These are phyloP conservation scores for Acropora tenuis DNA, from an alignment of 64 coral and sea anemone genomes.

Conservation along the genomic window DNA sequence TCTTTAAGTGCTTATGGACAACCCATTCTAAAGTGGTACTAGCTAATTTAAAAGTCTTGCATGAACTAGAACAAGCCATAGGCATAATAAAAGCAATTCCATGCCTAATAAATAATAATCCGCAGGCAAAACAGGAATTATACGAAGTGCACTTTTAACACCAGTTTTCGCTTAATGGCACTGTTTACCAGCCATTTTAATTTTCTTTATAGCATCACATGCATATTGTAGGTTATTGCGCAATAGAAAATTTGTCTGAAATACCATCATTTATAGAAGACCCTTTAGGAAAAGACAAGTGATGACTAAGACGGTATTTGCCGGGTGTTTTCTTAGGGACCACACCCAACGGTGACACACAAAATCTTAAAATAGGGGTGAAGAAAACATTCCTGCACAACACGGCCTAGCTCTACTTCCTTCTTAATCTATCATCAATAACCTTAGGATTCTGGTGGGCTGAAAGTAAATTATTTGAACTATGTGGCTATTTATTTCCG, in stretches of 20 bases:
- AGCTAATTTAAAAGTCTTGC: not conserved
- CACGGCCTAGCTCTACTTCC: not conserved
- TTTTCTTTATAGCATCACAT: not conserved
- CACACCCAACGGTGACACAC: not conserved
- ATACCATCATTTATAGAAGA: constrained; percentile 18
- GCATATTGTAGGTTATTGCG: not conserved
- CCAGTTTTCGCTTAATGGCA: constrained; percentile 19
- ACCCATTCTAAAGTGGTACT: constrained; percentile 12
- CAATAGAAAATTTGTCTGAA: not conserved
- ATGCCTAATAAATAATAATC: not conserved
- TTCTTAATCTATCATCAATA: not conserved
- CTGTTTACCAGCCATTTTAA: not conserved
- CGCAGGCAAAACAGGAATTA: not conserved
- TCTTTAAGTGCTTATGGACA: not conserved
- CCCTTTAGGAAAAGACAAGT: not conserved
- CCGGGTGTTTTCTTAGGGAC: constrained; percentile 2
- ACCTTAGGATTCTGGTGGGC: not conserved
- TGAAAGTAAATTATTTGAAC: not conserved
- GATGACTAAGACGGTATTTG: constrained; percentile 8
- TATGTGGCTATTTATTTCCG: not conserved
- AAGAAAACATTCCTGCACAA: not conserved
- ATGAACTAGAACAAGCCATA: constrained; percentile 26
- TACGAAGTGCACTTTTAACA: not conserved
- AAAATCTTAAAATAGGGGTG: not conserved
- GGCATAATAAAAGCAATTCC: not conserved